Evolutionary conservation across 2,113 vertebrate genomes (phyloP).

Genomic region (Carollia perspicillata): DNA sequence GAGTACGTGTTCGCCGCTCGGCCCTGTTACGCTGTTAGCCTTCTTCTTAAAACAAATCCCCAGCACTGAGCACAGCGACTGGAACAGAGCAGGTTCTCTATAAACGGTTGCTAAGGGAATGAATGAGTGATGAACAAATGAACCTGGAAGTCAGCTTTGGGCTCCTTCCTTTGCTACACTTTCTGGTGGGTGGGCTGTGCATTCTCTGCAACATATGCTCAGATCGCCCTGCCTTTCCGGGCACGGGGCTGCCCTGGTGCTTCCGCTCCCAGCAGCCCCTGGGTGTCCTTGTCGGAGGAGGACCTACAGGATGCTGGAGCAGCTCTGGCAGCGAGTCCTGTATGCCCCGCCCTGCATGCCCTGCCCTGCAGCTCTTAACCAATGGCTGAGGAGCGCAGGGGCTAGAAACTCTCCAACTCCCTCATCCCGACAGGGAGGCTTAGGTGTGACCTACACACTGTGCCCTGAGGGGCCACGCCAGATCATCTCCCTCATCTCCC

Average conservation of each 20-base stretch:
- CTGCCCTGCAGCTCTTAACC: not conserved
- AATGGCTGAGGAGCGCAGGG: not conserved
- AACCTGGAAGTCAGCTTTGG: not conserved
- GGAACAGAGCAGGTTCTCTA: not conserved
- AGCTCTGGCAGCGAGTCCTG: rapidly evolving
- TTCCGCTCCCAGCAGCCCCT: too few species aligned
- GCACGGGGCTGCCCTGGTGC: not conserved
- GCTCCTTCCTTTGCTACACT: not conserved
- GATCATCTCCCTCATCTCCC: not conserved
- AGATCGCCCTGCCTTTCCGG: not conserved
- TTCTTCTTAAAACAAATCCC: not conserved
- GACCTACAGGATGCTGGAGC: not conserved
- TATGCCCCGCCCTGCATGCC: not conserved
- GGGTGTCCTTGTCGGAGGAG: not conserved
- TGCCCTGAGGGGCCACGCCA: not conserved
- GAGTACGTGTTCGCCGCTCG: not conserved
- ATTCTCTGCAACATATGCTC: rapidly evolving
- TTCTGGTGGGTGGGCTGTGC: not conserved
- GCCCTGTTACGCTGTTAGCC: not conserved
- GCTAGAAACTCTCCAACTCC: not conserved
- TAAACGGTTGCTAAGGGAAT: not conserved
- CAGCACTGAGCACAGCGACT: not conserved
- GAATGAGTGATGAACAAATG: not conserved
- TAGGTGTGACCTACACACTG: not conserved
- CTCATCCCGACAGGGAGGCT: not conserved